Evolutionary conservation across 1,140 invertebrate genomes (phyloP), one percentile per base, ranked within the genome.

Genomic region (Mercenaria mercenaria): DNA sequence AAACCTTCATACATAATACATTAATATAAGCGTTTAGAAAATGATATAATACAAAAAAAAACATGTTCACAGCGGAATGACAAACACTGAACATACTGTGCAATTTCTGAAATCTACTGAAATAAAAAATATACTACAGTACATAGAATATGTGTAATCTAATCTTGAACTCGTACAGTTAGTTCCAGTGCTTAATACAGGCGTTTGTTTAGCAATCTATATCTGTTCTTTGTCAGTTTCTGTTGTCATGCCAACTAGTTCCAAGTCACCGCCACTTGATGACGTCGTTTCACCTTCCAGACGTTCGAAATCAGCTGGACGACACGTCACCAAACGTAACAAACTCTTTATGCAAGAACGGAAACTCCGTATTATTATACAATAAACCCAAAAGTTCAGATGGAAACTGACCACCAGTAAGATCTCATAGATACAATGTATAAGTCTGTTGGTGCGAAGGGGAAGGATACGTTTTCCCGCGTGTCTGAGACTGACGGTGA

Each of bases 301-400:
- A 32, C 61, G 56, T 26, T 43, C 41, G 26, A 83, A 83, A 15
- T 43, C 11, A 8, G 11, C 50, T 0, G 18, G 3, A 34, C 56
- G 43, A 52, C 85, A 87, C 23, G 52, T 59, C 10, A 50, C 37
- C 10, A 77, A 39, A 15, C 43, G 41, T 2, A 87, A n/a, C 23
- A 61, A 11, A 0, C 15, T 52, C 61, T 87, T 87, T 13, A 87
- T 32, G 37, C 50, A 39, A 8, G 1, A 6, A 0, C 85, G 50
- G 56, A 87, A 77, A 37, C 50, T 47, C 15, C 47, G 43, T 8
- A 77, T 74, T 74, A 87, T 77, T 0, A 79, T n/a, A 56, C 72
- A 59, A 39, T 87, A 87, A 20, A 87, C 85, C 85, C 85, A 87
- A 39, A 87, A 87, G 52, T 87, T 87, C 23, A 77, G 74, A 87